Percentiles rank a stretch among this genome's conserved stretches.
phyloP scores from a whole-genome alignment of 2,797 vertebrate genomes.

The Rhodeus uyekii region DNA sequence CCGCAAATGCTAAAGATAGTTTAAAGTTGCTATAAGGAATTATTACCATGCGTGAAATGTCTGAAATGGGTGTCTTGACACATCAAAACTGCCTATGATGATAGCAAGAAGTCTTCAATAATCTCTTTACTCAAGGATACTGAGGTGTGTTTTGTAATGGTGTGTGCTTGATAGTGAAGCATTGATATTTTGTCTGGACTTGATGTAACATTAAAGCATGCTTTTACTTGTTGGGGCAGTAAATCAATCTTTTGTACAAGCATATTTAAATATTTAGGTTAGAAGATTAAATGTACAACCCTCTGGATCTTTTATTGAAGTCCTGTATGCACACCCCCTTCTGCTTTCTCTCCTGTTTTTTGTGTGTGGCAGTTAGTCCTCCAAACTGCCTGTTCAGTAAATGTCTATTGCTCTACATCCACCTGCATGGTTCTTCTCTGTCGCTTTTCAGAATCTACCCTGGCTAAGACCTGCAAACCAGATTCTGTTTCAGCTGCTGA shows the following conservation, averaged over 20 bases:
- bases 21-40: background rate
- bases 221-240: constrained; percentile 2
- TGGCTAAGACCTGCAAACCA: background rate
- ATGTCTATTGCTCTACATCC: constrained; percentile 18
- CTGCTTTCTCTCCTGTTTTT: constrained; percentile 38
- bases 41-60: background rate
- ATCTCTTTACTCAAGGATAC: background rate
- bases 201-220: background rate
- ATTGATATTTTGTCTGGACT: background rate
- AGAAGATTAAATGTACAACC: constrained; percentile 2
- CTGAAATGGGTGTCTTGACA: background rate
- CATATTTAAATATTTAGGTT: constrained; percentile 16
- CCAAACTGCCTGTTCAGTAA: constrained; percentile 2
- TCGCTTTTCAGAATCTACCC: background rate
- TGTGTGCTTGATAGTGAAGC: background rate
- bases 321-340: constrained; percentile 26
- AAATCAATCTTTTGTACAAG: background rate
- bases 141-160: background rate
- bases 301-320: constrained; percentile 29
- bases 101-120: background rate
- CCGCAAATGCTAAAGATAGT: background rate
- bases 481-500: background rate
- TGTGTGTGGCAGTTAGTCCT: constrained; percentile 18
- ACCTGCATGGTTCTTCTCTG: constrained; percentile 35
- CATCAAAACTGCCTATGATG: background rate